phyloP scores from a whole-genome alignment of 1,140 invertebrate genomes.

The Oncopodura yosiiana region DNA sequence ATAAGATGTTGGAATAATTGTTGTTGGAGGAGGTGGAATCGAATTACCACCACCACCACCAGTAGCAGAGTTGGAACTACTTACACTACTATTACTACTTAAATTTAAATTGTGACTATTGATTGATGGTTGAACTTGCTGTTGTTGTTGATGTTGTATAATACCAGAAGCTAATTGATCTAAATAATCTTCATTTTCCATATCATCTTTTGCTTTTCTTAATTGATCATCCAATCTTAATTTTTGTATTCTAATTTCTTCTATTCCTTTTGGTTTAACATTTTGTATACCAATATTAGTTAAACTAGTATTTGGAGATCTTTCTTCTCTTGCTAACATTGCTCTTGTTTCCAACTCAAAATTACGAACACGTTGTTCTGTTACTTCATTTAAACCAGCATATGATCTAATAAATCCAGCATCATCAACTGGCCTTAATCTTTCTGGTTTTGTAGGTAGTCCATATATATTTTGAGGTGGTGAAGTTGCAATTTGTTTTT shows the following conservation, averaged over 20 bases:
- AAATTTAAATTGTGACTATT: slow-evolving; percentile 10
- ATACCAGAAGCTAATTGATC: slow-evolving; percentile 43
- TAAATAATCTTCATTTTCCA: slow-evolving; percentile 53
- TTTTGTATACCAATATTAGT: neutral
- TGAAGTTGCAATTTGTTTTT: neutral
- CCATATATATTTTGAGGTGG: slow-evolving; percentile 32
- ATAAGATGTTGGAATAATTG: slow-evolving; percentile 14
- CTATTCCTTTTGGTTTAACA: slow-evolving; percentile 19
- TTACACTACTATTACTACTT: slow-evolving; percentile 29
- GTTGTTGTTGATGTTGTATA: slow-evolving; percentile 24
- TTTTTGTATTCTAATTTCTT: slow-evolving; percentile 42
- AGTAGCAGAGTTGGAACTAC: slow-evolving; percentile 25
- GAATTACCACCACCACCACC: slow-evolving; percentile 3
- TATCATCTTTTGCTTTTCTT: slow-evolving; percentile 51
- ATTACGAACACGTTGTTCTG: slow-evolving; percentile 54
- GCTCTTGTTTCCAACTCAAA: slow-evolving; percentile 63
- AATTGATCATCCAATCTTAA: slow-evolving; percentile 51
- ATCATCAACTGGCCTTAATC: slow-evolving; percentile 29
- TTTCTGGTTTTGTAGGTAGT: slow-evolving; percentile 17
- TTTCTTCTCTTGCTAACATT: slow-evolving; percentile 47
- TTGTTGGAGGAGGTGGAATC: neutral
- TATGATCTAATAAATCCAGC: slow-evolving; percentile 31
- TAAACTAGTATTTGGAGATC: slow-evolving; percentile 17
- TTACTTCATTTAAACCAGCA: slow-evolving; percentile 36
- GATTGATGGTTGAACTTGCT: slow-evolving; percentile 8